Base-by-base conservation (phyloP, 1,140 invertebrate species). In the Camponotus vicinus region DNA sequence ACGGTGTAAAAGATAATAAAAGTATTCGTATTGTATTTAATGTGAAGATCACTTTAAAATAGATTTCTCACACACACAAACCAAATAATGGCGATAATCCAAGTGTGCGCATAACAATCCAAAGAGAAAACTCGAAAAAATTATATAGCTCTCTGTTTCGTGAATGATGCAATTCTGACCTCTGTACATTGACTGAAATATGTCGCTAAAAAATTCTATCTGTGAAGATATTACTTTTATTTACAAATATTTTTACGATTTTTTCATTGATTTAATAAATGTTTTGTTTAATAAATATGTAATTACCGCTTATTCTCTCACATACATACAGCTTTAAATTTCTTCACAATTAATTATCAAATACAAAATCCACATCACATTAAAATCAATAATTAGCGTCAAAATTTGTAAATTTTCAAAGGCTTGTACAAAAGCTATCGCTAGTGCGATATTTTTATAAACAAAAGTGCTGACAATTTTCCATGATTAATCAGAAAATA, bases 31-130 rank as follows among this genome's bases (percentile, higher is more conserved):
- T 66, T 71, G 40, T 85, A 76, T 27, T 13, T 21, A 63, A 78
- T 34, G 76, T 67, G 84, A 77, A 67, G 85, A 34, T 83, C 78
- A 73, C 86, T 77, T 85, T 69, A 86, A 84, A 77, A 42, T 83
- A 82, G 69, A 86, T 88, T 85, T 92, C 88, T 87, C 91, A 91
- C 92, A 92, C 91, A 91, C 91, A 86, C 89, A 93, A 93, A 92
- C 87, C 79, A 92, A 92, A 89, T 88, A 32, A 82, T 87, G 73
- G 84, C 66, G 77, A 78, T 52, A 85, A 85, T 86, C 78, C 89
- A 83, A 66, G 86, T 32, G 73, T 89, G 89, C 86, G 66, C 85
- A 87, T 83, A 91, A 83, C 15, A 52, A 90, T 52, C 21, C 80
- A 87, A 69, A 89, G 57, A 86, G 57, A 78, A 78, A 86, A 61